These are phyloP conservation scores for Ophthalmolycus amberensis DNA, from an alignment of 2,113 vertebrate genomes.

Conservation along the genomic window DNA sequence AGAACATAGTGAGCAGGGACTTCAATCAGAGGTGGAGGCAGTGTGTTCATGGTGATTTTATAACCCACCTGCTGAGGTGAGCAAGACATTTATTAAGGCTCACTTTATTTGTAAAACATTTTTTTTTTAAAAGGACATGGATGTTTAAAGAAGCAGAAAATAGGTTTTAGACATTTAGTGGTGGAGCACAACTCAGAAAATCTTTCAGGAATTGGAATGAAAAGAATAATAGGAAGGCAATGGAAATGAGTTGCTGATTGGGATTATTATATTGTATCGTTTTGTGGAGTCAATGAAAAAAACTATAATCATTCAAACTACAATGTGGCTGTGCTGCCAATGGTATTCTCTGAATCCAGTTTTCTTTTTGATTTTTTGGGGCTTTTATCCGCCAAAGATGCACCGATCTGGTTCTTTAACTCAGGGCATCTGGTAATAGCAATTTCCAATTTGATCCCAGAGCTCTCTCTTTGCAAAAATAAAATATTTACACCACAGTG, in stretches of 20 bases:
- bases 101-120: too few species aligned
- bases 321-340: neutral
- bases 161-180: too few species aligned
- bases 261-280: too few species aligned
- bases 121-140: neutral
- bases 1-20: slow-evolving; percentile 31
- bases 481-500: neutral
- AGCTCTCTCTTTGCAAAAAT: neutral
- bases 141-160: too few species aligned
- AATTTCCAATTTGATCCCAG: neutral
- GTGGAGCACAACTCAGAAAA: too few species aligned
- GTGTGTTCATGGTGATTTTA: neutral
- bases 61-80: slow-evolving; percentile 24
- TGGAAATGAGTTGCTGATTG: too few species aligned
- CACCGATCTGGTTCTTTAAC: neutral
- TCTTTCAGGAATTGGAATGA: neutral
- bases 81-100: neutral
- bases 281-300: too few species aligned
- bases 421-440: neutral
- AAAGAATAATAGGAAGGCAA: neutral
- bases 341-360: neutral
- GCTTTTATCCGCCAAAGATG: neutral
- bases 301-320: neutral
- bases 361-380: neutral
- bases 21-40: neutral